Conservation (phyloP, 2,888 invertebrate genomes). For the Agrypnus murinus region DNA sequence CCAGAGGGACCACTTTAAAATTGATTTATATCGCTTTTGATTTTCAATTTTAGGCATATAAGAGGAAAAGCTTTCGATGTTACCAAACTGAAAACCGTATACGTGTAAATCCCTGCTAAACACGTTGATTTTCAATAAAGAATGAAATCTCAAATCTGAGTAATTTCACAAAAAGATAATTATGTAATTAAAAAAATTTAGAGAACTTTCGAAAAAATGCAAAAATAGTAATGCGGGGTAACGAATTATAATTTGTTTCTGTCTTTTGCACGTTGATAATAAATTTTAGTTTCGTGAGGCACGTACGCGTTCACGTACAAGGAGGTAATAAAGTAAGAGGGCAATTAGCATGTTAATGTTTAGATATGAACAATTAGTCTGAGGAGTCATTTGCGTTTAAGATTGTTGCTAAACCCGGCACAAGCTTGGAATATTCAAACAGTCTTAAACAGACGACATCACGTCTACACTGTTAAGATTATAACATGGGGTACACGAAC, state of each 20-base stretch:
- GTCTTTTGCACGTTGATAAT: constrained; percentile 41
- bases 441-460: constrained; percentile 70
- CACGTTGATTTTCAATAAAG: too few relatives aligned
- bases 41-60: constrained; percentile 54
- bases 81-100: not conserved
- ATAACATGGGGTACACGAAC: constrained; percentile 61
- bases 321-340: constrained; percentile 66
- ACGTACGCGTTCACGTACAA: constrained; percentile 63
- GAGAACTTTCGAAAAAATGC: too few relatives aligned
- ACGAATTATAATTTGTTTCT: not conserved
- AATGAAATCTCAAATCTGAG: too few relatives aligned
- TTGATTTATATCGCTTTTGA: constrained; percentile 55
- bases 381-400: constrained; percentile 66
- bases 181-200: too few relatives aligned
- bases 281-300: constrained; percentile 49
- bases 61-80: constrained; percentile 25
- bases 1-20: constrained; percentile 54
- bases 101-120: too few relatives aligned
- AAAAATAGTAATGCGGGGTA: too few relatives aligned
- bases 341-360: constrained; percentile 70
- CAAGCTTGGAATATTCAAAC: constrained; percentile 73
- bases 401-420: constrained; percentile 67
- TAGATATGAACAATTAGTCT: constrained; percentile 71
- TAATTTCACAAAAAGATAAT: too few relatives aligned
- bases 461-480: constrained; percentile 70